Percentiles rank a stretch among this genome's conserved stretches.
These are phyloP conservation scores for Dolomedes plantarius DNA, from an alignment of 2,888 invertebrate species.

Conservation along the genomic window DNA sequence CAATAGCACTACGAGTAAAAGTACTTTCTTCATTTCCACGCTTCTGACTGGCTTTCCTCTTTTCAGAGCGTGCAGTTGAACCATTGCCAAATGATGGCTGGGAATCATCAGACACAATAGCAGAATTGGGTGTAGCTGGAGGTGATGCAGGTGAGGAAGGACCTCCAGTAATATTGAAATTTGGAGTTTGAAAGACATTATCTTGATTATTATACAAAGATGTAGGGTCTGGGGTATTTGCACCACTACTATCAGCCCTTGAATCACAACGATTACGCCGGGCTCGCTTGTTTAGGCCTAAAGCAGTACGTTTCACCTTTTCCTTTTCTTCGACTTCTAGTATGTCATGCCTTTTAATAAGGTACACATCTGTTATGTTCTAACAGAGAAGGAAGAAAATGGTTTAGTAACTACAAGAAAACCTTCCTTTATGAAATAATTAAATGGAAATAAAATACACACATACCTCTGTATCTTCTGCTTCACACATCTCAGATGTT, in stretches of 20 bases:
- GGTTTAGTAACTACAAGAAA: background rate
- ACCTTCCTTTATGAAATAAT: too few species aligned
- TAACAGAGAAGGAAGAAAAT: background rate
- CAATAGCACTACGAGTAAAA: background rate
- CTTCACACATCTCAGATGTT: conserved; percentile 33
- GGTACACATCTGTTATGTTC: conserved; percentile 87
- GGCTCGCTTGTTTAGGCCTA: background rate
- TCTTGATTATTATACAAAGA: conserved; percentile 67
- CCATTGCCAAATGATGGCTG: conserved; percentile 28
- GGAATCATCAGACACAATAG: conserved; percentile 38
- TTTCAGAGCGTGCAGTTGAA: background rate
- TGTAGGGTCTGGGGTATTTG: conserved; percentile 82
- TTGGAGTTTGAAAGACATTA: conserved; percentile 46
- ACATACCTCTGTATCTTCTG: conserved; percentile 57
- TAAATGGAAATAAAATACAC: background rate
- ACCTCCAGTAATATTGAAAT: conserved; percentile 14
- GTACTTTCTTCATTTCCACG: background rate
- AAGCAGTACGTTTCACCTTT: conserved; percentile 76
- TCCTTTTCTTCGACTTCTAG: conserved; percentile 86
- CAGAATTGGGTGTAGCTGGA: conserved; percentile 34
- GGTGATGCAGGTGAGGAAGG: conserved; percentile 52
- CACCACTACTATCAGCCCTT: conserved; percentile 83
- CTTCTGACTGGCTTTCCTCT: background rate
- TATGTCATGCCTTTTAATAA: conserved; percentile 84
- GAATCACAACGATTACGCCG: conserved; percentile 82